Evolutionary conservation across 2,113 vertebrate genomes (phyloP).

Genomic region (Hemibagrus wyckioides): DNA sequence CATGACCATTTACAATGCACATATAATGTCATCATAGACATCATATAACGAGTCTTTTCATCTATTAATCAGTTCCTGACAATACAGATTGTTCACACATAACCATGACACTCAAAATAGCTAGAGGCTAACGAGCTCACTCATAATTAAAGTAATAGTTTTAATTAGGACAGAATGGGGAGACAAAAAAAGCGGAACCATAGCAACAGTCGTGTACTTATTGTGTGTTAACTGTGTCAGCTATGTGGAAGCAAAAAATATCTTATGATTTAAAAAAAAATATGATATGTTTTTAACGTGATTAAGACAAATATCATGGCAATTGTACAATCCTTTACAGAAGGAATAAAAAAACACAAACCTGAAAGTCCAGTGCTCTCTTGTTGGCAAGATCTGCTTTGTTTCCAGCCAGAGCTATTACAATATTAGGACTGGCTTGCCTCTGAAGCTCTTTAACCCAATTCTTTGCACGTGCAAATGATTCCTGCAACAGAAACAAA

Average conservation of each 20-base stretch:
- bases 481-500: conserved; percentile 81
- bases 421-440: conserved; percentile 99
- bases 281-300: too few species aligned
- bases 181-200: neutral
- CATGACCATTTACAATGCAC: neutral
- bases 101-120: neutral
- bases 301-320: neutral
- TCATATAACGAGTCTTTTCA: too few species aligned
- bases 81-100: neutral
- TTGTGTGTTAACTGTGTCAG: neutral
- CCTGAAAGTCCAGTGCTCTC: conserved; percentile 97
- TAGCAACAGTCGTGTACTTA: neutral
- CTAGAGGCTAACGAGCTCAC: neutral
- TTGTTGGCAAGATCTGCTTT: conserved; percentile 97
- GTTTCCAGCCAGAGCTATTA: conserved; percentile 99
- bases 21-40: neutral
- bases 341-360: conserved; percentile 65
- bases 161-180: neutral
- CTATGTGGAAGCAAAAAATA: neutral
- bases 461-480: conserved; percentile 97
- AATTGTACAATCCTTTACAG: neutral
- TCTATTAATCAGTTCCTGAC: neutral
- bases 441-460: conserved; percentile 99
- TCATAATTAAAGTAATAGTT: neutral
- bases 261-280: neutral